Base-by-base conservation (phyloP, 2,888 invertebrate species). In the Agriopis marginaria region DNA sequence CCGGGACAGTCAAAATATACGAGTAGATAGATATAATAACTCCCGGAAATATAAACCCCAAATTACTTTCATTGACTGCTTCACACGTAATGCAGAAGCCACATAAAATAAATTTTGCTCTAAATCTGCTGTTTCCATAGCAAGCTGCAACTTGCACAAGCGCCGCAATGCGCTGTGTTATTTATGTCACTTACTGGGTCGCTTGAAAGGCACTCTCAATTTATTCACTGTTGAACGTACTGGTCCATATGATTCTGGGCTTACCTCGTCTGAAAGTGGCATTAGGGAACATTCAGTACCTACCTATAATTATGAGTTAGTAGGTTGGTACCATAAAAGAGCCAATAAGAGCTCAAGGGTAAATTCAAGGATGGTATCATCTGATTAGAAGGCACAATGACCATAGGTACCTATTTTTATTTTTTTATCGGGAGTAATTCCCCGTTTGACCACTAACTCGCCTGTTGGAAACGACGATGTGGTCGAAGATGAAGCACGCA, bases 151-250 rank as follows among this genome's bases (percentile, higher is more conserved):
- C 54, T 73, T 64, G 71, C 71, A 60, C 55, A 69, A 69, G 60
- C 63, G 14, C 45, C 63, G 62, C 55, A 59, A 44, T 67, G 62
- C 58, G 61, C 7, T 40, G 7, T 17, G 10, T 23, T 12, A 47
- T 62, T 51, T 53, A 53, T 63, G 56, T 65, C 55, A 72, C 76
- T 73, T 76, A 76, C 73, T 75, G 65, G 65, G 68, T 70, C 72
- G 65, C 58, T 67, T 71, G 54, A 72, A 74, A 62, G 54, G 51
- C 44, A 68, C 66, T 77, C 45, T 67, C 62, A 74, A 55, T 61
- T 23, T 65, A 14, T 63, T 56, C 12, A 54, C 54, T 63, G 63
- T 64, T 14, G 70, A 53, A 60, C 23, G 65, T 59, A 67, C 44
- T 50, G 56, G 60, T 59, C 68, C 73, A 49, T 60, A 63, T 10